These are phyloP conservation scores for Oophaga sylvatica DNA, from an alignment of 2,797 vertebrate species.

Conservation along the genomic window DNA sequence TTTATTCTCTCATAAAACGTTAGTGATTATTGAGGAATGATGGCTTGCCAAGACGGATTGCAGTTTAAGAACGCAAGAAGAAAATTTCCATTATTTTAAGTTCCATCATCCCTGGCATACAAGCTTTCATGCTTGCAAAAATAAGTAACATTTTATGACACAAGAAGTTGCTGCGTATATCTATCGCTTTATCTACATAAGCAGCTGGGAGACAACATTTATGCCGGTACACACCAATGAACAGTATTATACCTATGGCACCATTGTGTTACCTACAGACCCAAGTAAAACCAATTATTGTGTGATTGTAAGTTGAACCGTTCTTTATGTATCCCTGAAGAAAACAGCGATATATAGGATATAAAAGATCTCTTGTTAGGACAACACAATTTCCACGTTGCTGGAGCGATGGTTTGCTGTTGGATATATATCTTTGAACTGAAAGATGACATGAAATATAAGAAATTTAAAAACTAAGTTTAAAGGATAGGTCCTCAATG, in stretches of 20 bases:
- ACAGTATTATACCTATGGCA: slow-evolving; percentile 22
- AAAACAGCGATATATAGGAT: not conserved
- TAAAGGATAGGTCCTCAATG: too few relatives aligned
- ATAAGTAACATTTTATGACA: slow-evolving; percentile 57
- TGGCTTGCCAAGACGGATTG: slow-evolving; percentile 44
- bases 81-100: slow-evolving; percentile 58
- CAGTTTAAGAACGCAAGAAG: slow-evolving; percentile 53
- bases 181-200: slow-evolving; percentile 45
- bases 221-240: slow-evolving; percentile 23
- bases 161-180: slow-evolving; percentile 27
- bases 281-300: slow-evolving; percentile 24
- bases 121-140: slow-evolving; percentile 46
- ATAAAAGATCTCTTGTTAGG: slow-evolving; percentile 15
- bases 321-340: slow-evolving; percentile 20
- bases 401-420: not conserved
- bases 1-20: slow-evolving; percentile 59
- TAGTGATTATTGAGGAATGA: slow-evolving; percentile 62
- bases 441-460: not conserved
- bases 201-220: slow-evolving; percentile 30
- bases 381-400: slow-evolving; percentile 22
- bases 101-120: slow-evolving; percentile 43
- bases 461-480: not conserved
- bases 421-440: not conserved
- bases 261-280: not conserved
- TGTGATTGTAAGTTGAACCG: not conserved